phyloP scores from a whole-genome alignment of 2,888 invertebrate species.

The Sceliomorpha sp. region DNA sequence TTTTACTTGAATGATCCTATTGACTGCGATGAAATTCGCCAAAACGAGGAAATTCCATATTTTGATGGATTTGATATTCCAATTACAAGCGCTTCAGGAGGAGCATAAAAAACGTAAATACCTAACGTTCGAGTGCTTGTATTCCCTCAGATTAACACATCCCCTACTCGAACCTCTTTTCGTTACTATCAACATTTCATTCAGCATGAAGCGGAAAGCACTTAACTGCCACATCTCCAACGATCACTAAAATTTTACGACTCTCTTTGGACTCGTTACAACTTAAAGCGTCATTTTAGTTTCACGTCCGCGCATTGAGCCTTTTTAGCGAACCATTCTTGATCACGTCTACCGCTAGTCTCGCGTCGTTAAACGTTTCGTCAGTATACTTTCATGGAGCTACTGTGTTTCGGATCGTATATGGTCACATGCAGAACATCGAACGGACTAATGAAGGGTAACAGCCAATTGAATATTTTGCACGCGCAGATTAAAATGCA shows the following conservation, averaged over 20 bases:
- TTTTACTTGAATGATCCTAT: too few species aligned
- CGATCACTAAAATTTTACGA: conserved; percentile 30
- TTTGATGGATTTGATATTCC: too few species aligned
- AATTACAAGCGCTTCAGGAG: too few species aligned
- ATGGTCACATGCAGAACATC: too few species aligned
- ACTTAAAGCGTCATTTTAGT: conserved; percentile 22
- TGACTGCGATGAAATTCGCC: too few species aligned
- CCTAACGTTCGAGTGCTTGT: conserved; percentile 1
- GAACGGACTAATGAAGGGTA: neutral
- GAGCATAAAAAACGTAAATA: conserved; percentile 8
- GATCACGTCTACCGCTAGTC: conserved; percentile 10
- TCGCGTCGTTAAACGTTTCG: conserved; percentile 11
- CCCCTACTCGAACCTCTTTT: conserved; percentile 1
- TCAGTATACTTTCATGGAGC: conserved; percentile 16
- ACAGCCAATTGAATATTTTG: neutral
- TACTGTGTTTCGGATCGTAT: too few species aligned
- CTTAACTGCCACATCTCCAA: conserved; percentile 21
- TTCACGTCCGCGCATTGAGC: conserved; percentile 12
- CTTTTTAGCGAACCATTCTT: conserved; percentile 3
- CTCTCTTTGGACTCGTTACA: conserved; percentile 25
- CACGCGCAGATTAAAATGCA: neutral
- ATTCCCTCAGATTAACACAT: conserved; percentile 20
- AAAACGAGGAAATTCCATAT: too few species aligned
- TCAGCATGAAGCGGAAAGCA: conserved; percentile 16
- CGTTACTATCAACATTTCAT: conserved; percentile 18